A percentile compares a stretch with the other conserved stretches of the same genome.
Evolutionary conservation across 2,113 vertebrate species (phyloP).

Genomic region (Gymnarchus niloticus): DNA sequence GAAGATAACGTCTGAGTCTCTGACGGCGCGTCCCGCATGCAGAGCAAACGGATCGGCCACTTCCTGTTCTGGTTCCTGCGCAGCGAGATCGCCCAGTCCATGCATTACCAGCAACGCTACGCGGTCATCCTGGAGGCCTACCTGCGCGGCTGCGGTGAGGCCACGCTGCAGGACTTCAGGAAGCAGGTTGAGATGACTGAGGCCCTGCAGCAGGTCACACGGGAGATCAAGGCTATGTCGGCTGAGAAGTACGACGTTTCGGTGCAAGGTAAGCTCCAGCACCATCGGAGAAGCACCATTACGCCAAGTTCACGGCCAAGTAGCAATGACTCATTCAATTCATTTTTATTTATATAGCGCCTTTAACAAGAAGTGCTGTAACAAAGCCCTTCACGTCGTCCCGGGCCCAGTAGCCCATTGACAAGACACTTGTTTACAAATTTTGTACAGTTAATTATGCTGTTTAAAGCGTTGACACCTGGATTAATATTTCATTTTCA

Average conservation of each 20-base stretch:
- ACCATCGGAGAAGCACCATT: too few relatives aligned
- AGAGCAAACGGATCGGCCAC: constrained; percentile 74
- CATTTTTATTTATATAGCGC: too few relatives aligned
- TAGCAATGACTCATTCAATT: background rate
- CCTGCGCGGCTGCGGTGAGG: constrained; percentile 84
- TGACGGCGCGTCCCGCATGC: background rate
- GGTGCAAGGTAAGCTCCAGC: constrained; percentile 86
- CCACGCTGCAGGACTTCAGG: constrained; percentile 84
- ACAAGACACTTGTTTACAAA: background rate
- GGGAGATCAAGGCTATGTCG: constrained; percentile 85
- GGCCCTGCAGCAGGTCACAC: constrained; percentile 85
- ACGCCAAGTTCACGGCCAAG: background rate
- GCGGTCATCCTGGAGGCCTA: constrained; percentile 92
- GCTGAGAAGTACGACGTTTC: constrained; percentile 92
- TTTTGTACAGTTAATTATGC: background rate
- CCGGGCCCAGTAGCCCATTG: too few relatives aligned
- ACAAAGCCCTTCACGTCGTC: too few relatives aligned
- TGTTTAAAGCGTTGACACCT: background rate
- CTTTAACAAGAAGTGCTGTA: too few relatives aligned
- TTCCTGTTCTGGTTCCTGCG: constrained; percentile 98
- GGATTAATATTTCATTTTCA: background rate
- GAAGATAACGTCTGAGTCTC: background rate
- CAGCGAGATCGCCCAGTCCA: constrained; percentile 97
- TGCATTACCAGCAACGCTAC: constrained; percentile 94
- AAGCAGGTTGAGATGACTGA: constrained; percentile 90